Evolutionary conservation across 2,113 vertebrate genomes (phyloP).

Genomic region (Odontesthes bonariensis): DNA sequence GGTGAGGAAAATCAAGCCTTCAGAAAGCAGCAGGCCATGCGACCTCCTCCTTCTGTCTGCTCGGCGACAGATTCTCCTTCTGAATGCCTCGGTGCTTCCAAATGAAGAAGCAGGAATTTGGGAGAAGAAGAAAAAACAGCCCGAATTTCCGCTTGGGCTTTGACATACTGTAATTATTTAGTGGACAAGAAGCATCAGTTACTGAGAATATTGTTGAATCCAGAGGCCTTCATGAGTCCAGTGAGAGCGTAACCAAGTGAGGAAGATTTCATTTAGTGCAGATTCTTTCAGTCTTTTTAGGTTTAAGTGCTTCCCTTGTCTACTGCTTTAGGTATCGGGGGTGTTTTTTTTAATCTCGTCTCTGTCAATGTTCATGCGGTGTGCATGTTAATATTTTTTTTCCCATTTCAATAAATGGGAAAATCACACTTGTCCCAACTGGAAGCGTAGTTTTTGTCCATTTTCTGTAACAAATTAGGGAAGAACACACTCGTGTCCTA

Average conservation of each 20-base stretch:
- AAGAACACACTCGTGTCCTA: no score
- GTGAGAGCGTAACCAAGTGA: background rate
- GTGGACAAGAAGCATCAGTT: conserved; percentile 8
- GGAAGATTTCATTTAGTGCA: background rate
- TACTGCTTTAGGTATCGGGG: no score
- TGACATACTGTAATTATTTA: conserved; percentile 15
- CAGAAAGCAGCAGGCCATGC: conserved; percentile 49
- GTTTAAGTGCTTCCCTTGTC: no score
- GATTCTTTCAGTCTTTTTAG: no score
- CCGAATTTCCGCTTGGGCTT: background rate
- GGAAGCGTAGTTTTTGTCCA: no score
- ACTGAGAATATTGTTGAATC: conserved; percentile 1
- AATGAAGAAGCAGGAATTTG: conserved; percentile 35
- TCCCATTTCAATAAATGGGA: no score
- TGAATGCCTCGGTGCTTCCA: conserved; percentile 24
- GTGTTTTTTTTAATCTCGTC: no score
- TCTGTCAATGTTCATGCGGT: no score
- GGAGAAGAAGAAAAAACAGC: background rate
- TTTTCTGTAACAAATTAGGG: no score
- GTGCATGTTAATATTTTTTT: no score
- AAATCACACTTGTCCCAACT: no score
- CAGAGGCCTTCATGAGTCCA: background rate
- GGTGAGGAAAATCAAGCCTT: conserved; percentile 51
- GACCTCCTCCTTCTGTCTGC: conserved; percentile 33
- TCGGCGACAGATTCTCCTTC: conserved; percentile 9